phyloP scores from a whole-genome alignment of 2,888 invertebrate species.

The Xestia rhomboidea region DNA sequence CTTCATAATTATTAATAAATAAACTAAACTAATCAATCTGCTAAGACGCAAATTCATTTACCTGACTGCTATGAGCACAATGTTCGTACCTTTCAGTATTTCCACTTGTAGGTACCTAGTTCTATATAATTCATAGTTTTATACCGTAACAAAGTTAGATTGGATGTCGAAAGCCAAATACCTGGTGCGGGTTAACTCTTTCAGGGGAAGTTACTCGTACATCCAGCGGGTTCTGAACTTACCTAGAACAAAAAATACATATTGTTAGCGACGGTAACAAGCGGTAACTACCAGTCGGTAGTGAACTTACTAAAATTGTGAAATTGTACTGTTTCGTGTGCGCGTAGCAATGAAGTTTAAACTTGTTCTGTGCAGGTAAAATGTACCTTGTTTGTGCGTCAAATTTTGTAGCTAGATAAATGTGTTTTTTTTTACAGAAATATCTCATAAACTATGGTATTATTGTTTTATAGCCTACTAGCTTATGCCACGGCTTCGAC shows the following conservation, averaged over 20 bases:
- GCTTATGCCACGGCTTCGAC: too few relatives aligned
- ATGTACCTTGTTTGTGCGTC: neutral
- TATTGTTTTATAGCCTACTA: neutral
- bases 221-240: slow-evolving; percentile 59
- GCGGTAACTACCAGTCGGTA: slow-evolving; percentile 14
- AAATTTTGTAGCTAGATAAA: neutral
- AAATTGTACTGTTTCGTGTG: slow-evolving; percentile 3
- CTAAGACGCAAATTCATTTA: neutral
- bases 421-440: slow-evolving; percentile 10
- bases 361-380: slow-evolving; percentile 1
- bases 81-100: neutral
- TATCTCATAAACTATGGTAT: neutral
- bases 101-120: neutral
- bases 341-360: neutral
- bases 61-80: neutral
- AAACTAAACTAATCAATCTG: too few relatives aligned
- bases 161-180: slow-evolving; percentile 45
- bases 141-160: slow-evolving; percentile 52
- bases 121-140: slow-evolving; percentile 12
- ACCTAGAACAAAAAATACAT: slow-evolving; percentile 68
- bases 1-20: too few relatives aligned
- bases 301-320: slow-evolving; percentile 12
- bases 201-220: slow-evolving; percentile 39
- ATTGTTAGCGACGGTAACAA: slow-evolving; percentile 46
- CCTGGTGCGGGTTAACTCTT: slow-evolving; percentile 40